phyloP scores from a whole-genome alignment of 1,140 invertebrate species.

The Apis florea region DNA sequence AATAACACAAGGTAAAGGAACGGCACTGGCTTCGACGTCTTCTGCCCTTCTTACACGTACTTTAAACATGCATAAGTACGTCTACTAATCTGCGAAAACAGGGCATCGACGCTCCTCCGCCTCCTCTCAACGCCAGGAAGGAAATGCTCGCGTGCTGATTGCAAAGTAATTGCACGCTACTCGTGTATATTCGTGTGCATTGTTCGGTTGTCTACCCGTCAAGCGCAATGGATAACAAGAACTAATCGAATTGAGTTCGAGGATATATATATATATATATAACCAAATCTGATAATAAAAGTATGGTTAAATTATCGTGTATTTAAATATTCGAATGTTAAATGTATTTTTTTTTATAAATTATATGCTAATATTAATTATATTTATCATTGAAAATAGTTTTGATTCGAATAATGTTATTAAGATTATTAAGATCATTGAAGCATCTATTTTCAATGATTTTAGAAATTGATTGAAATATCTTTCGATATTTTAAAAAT shows the following conservation, averaged over 20 bases:
- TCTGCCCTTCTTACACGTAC: not conserved
- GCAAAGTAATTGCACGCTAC: not conserved
- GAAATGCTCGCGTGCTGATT: not conserved
- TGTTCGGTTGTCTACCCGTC: not conserved
- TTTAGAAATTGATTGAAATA: too few species aligned
- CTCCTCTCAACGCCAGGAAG: not conserved
- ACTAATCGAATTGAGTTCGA: not conserved
- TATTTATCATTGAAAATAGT: too few species aligned
- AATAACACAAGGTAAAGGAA: not conserved
- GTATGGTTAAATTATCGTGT: too few species aligned
- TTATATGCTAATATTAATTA: too few species aligned
- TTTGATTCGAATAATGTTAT: too few species aligned
- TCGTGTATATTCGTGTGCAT: not conserved
- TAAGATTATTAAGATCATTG: too few species aligned
- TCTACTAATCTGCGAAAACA: not conserved
- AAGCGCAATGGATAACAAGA: not conserved
- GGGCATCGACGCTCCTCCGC: not conserved
- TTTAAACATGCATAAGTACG: not conserved
- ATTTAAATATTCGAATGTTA: too few species aligned
- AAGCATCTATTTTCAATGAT: too few species aligned
- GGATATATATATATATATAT: not conserved
- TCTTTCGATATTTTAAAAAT: too few species aligned
- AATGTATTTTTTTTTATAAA: too few species aligned
- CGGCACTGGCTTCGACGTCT: not conserved
- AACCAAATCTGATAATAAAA: too few species aligned